Percentiles rank a stretch among this genome's conserved stretches.
Conservation (phyloP, 2,113 vertebrate species). For the Nothocercus nigrocapillus region DNA sequence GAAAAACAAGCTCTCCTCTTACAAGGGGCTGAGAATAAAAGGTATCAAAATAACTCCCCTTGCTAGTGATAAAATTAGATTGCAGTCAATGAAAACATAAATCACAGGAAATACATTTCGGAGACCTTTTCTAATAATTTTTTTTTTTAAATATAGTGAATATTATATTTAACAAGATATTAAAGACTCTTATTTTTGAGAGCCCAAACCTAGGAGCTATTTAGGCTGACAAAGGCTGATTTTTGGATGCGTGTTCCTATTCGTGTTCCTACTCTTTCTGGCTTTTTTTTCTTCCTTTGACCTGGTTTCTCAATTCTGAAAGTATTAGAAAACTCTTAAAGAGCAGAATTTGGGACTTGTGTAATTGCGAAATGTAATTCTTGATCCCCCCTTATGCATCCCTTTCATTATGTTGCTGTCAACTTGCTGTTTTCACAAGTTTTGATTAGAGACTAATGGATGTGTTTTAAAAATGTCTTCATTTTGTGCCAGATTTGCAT, state of each 20-base stretch:
- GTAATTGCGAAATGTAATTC: background rate
- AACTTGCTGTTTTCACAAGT: background rate
- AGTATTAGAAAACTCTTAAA: background rate
- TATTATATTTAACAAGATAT: background rate
- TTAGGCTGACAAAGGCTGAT: background rate
- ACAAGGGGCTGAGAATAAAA: slow-evolving; percentile 92
- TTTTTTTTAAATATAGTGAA: background rate
- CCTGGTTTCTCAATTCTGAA: background rate
- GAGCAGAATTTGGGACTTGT: background rate
- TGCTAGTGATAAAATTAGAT: background rate
- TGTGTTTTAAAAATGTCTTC: background rate
- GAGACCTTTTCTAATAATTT: background rate
- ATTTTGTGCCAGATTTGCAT: background rate
- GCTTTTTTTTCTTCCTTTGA: background rate
- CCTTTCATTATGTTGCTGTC: background rate
- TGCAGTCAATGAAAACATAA: background rate
- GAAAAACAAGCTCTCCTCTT: slow-evolving; percentile 90
- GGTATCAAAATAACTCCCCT: slow-evolving; percentile 66
- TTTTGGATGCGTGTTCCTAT: background rate
- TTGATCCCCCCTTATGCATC: background rate
- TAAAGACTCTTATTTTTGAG: background rate
- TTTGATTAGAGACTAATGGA: background rate
- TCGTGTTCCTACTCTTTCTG: background rate
- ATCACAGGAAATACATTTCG: background rate
- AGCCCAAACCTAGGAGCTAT: background rate